phyloP scores from a whole-genome alignment of 2,113 vertebrate genomes.

The Anthoscopus minutus region DNA sequence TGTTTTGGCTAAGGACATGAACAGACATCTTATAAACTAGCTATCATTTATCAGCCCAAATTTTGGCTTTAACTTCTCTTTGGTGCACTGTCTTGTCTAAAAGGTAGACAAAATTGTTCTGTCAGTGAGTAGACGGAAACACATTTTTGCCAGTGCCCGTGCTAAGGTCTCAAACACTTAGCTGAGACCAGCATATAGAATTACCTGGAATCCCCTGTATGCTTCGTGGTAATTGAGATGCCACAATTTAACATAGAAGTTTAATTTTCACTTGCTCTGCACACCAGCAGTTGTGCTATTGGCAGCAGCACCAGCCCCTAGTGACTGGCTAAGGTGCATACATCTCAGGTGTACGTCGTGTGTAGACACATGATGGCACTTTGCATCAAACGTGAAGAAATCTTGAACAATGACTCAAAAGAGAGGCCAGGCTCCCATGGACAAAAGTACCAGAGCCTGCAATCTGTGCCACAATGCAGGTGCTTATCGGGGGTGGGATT shows the following conservation, averaged over 20 bases:
- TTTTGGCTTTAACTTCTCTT: neutral
- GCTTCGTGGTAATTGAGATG: neutral
- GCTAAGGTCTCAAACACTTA: neutral
- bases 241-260: neutral
- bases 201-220: neutral
- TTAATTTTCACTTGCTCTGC: neutral
- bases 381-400: neutral
- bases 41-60: neutral
- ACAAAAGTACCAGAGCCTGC: neutral
- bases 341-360: neutral
- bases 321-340: neutral
- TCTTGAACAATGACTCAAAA: neutral
- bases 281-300: neutral
- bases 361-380: neutral
- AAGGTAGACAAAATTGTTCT: neutral
- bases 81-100: neutral
- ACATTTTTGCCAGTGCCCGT: neutral
- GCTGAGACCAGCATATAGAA: neutral
- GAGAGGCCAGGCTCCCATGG: neutral
- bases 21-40: neutral
- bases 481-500: neutral
- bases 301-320: neutral
- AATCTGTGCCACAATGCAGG: neutral
- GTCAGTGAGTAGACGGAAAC: neutral
- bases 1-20: neutral